A percentile compares a stretch with the other conserved stretches of the same genome.
These are phyloP conservation scores for Rallus limicola DNA, from an alignment of 2,113 vertebrate species.

Conservation along the genomic window DNA sequence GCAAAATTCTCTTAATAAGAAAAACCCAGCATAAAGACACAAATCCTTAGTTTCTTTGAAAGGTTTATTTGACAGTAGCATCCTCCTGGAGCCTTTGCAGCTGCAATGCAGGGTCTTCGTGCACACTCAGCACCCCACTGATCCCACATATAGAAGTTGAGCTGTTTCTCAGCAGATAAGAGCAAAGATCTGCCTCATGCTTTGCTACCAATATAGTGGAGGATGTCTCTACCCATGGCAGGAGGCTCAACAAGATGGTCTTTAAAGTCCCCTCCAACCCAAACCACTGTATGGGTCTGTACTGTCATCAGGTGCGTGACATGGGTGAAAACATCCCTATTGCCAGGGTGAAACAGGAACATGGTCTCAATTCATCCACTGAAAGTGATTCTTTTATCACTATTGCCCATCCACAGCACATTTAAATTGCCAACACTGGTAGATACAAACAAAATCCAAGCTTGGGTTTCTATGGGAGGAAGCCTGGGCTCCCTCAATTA, in stretches of 20 bases:
- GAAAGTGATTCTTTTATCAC: not conserved
- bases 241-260: no score
- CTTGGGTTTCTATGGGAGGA: not conserved
- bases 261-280: no score
- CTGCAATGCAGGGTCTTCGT: rapidly evolving
- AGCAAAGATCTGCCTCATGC: not conserved
- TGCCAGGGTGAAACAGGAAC: not conserved
- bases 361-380: not conserved
- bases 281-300: no score
- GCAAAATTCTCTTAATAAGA: not conserved
- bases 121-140: rapidly evolving
- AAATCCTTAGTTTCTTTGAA: not conserved
- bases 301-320: not conserved
- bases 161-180: not conserved
- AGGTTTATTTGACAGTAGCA: not conserved
- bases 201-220: not conserved
- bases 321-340: not conserved
- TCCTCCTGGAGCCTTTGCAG: not conserved
- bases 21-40: not conserved
- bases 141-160: not conserved
- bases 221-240: no score
- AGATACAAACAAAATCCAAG: not conserved
- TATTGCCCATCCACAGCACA: not conserved
- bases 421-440: not conserved
- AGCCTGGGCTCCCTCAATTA: not conserved